A percentile compares a stretch with the other conserved stretches of the same genome.
phyloP scores from a whole-genome alignment of 2,797 vertebrate species.

The Pangasius djambal region DNA sequence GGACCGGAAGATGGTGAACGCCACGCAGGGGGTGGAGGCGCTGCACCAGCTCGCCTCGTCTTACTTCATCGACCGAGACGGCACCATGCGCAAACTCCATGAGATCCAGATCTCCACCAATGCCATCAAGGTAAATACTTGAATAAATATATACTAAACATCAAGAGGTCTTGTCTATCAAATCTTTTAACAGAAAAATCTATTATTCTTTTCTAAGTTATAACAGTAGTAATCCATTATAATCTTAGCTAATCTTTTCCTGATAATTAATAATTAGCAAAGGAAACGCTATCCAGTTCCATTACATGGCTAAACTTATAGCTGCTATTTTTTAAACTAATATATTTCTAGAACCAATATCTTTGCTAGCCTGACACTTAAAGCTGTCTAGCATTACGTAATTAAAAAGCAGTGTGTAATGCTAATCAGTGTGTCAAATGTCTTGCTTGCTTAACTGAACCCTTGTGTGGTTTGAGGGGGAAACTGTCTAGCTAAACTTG shows the following conservation, averaged over 20 bases:
- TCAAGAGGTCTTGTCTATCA: background rate
- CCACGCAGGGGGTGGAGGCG: constrained; percentile 94
- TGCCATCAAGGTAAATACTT: constrained; percentile 89
- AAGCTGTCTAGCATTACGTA: too few relatives aligned
- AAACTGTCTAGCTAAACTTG: too few relatives aligned
- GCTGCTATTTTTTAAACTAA: background rate
- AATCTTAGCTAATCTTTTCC: background rate
- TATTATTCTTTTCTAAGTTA: background rate
- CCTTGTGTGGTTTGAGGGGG: too few relatives aligned
- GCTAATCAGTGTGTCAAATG: too few relatives aligned
- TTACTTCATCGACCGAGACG: constrained; percentile 98
- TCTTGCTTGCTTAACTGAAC: too few relatives aligned
- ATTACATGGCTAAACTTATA: background rate
- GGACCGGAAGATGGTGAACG: constrained; percentile 91
- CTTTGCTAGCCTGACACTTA: too few relatives aligned
- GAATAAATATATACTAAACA: background rate
- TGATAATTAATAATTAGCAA: background rate
- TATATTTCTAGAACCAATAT: background rate
- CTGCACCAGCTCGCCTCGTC: constrained; percentile 98
- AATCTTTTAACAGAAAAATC: background rate
- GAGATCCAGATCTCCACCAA: constrained; percentile 99
- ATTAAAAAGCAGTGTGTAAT: too few relatives aligned
- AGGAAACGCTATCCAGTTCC: background rate
- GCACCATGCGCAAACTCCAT: constrained; percentile 97
- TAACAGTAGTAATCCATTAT: background rate